Evolutionary conservation across 2,797 vertebrate genomes (phyloP).

Genomic region (Heteromormyrus szaboi): DNA sequence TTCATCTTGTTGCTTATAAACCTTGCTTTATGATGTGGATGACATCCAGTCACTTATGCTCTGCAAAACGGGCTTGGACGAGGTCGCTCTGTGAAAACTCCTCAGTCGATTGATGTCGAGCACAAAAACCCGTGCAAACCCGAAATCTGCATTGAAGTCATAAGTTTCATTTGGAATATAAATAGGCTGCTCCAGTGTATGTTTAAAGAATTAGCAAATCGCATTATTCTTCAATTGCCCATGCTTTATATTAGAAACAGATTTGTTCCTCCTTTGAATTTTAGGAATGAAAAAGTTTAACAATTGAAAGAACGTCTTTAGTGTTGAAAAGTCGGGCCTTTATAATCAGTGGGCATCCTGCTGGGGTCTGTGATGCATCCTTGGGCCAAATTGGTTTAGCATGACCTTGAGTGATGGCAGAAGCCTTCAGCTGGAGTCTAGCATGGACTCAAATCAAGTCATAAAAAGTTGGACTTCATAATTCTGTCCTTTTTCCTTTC

Average conservation of each 20-base stretch:
- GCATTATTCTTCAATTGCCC: not conserved
- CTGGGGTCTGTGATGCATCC: not conserved
- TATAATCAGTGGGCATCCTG: not conserved
- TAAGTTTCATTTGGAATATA: not conserved
- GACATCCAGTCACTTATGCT: not conserved
- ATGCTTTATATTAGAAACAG: not conserved
- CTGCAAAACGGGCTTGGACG: not conserved
- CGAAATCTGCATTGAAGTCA: not conserved
- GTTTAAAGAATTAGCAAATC: not conserved
- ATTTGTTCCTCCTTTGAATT: not conserved
- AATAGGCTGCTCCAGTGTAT: not conserved
- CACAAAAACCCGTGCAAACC: not conserved
- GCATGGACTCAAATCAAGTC: not conserved
- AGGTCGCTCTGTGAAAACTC: not conserved
- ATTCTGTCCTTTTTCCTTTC: not conserved
- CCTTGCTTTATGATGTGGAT: not conserved
- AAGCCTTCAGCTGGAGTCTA: not conserved
- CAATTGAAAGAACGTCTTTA: not conserved
- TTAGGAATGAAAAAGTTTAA: not conserved
- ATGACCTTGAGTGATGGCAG: not conserved
- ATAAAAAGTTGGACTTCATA: not conserved
- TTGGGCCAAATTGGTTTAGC: not conserved
- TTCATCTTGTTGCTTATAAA: conserved; percentile 5
- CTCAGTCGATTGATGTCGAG: not conserved
- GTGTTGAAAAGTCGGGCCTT: not conserved